Evolutionary conservation across 2,888 invertebrate genomes (phyloP).

Genomic region (Pharmacophagus antenor): DNA sequence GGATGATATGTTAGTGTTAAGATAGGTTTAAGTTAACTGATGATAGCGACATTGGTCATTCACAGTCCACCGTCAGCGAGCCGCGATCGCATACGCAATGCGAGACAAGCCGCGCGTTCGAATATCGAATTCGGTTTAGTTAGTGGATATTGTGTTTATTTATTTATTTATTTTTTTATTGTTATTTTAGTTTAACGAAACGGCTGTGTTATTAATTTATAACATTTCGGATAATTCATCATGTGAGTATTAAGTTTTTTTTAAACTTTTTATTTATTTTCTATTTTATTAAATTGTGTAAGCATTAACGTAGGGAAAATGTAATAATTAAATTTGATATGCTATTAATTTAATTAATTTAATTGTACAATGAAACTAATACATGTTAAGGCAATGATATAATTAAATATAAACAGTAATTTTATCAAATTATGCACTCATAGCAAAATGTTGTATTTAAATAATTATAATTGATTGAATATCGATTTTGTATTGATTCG

Average conservation of each 20-base stretch:
- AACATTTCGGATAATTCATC: constrained; percentile 16
- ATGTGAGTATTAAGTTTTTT: constrained; percentile 14
- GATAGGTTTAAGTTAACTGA: constrained; percentile 27
- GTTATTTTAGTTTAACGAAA: constrained; percentile 2
- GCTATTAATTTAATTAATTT: no score
- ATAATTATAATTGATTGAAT: no score
- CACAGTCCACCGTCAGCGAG: constrained; percentile 25
- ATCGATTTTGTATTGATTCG: no score
- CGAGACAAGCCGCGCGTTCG: constrained; percentile 21
- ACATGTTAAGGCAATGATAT: no score
- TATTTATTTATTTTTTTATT: constrained; percentile 3
- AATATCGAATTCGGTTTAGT: constrained; percentile 15
- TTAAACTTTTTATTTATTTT: neutral
- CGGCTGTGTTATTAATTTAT: constrained; percentile 17
- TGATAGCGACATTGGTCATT: constrained; percentile 28
- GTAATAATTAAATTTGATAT: no score
- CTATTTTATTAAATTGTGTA: no score
- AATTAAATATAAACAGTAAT: no score
- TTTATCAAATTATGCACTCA: no score
- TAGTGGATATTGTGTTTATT: constrained; percentile 9
- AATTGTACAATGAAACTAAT: no score
- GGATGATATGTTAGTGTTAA: constrained; percentile 15
- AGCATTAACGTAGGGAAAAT: no score
- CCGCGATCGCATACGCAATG: constrained; percentile 23
- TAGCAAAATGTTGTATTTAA: no score